A percentile compares a stretch with the other conserved stretches of the same genome.
Evolutionary conservation across 2,113 vertebrate genomes (phyloP).

Genomic region (Crypturellus undulatus): DNA sequence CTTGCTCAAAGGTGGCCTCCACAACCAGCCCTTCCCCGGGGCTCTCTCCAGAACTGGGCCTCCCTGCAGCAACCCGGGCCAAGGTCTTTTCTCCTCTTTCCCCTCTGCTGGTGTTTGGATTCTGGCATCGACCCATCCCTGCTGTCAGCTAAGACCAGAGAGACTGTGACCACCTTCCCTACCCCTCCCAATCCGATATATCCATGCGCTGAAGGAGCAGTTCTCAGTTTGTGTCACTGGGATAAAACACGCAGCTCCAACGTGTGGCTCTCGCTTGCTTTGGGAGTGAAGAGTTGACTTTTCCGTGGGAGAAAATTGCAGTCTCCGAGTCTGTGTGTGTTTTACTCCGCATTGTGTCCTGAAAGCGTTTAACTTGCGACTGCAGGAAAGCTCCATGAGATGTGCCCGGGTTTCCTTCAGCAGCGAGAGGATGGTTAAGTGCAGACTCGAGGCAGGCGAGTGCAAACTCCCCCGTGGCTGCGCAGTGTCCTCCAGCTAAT

Average conservation of each 20-base stretch:
- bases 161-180: rapidly evolving
- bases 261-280: rapidly evolving
- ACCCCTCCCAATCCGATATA: rapidly evolving
- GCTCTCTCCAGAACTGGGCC: neutral
- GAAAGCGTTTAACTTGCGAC: rapidly evolving
- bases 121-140: neutral
- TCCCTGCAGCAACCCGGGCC: neutral
- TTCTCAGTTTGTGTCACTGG: neutral
- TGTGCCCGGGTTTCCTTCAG: rapidly evolving
- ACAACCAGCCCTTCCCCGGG: neutral
- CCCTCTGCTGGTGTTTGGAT: neutral
- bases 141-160: rapidly evolving
- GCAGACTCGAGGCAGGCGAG: neutral
- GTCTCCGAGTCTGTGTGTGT: neutral
- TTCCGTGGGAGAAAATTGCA: neutral
- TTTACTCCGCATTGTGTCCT: rapidly evolving
- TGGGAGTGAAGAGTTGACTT: neutral
- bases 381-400: neutral
- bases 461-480: neutral
- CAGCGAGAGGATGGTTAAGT: neutral
- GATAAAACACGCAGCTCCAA: neutral
- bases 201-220: neutral
- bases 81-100: neutral
- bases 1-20: neutral
- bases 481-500: neutral